Conservation (phyloP, 2,888 invertebrate genomes). For the Microctonus brassicae region DNA sequence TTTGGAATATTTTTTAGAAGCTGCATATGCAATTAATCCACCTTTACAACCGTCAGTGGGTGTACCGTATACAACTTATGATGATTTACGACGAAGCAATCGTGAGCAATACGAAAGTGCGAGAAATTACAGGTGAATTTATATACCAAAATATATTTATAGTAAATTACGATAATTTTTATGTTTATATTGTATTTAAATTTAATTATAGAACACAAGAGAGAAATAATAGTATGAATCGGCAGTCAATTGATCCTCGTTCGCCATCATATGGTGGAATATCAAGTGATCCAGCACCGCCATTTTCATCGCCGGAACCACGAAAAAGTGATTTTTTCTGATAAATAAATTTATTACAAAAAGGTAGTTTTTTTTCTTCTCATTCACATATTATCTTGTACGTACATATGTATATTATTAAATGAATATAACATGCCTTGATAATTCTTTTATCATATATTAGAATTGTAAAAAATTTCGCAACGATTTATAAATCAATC, state of each 20-base stretch:
- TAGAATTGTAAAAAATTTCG: neutral
- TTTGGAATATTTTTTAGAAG: slow-evolving; percentile 1
- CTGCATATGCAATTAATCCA: slow-evolving; percentile 27
- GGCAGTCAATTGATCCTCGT: neutral
- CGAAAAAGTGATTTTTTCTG: slow-evolving; percentile 15
- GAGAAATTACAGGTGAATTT: neutral
- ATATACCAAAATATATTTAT: neutral
- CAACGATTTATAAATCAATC: neutral
- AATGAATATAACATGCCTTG: slow-evolving; percentile 9
- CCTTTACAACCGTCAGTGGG: slow-evolving; percentile 12
- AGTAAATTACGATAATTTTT: neutral
- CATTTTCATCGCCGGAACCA: neutral
- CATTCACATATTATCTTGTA: slow-evolving; percentile 7
- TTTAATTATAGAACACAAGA: neutral
- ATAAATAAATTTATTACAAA: neutral
- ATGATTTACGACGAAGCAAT: slow-evolving; percentile 32
- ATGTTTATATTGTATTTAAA: too few relatives aligned
- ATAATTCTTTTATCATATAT: neutral
- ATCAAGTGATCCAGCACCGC: slow-evolving; percentile 3
- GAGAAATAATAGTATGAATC: neutral
- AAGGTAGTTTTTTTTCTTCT: slow-evolving; percentile 21
- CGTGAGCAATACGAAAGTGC: slow-evolving; percentile 25
- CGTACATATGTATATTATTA: slow-evolving; percentile 9
- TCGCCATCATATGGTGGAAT: neutral
- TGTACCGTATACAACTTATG: slow-evolving; percentile 22